Evolutionary conservation across 2,888 invertebrate genomes (phyloP), one percentile per base, ranked within the genome.

Genomic region (Scaptomyza flava): DNA sequence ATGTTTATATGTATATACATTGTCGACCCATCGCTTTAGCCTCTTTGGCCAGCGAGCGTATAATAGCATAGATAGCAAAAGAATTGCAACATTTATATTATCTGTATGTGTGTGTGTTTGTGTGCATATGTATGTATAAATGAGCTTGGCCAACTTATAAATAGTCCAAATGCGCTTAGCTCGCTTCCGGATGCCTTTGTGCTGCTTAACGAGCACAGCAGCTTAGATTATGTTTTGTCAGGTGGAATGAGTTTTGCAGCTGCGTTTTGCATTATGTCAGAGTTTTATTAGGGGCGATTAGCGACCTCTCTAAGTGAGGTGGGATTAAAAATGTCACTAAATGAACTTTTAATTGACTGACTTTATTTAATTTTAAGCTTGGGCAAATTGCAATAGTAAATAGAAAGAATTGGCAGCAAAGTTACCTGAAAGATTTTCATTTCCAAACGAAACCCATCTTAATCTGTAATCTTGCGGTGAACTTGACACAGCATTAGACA

Each of bases 101-200:
- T 69, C 14, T 79, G 17, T 50, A 38, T 70, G 33, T 42, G 9
- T 34, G 48, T 27, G 11, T n/a, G 14, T 36, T 33, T 66, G n/a
- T 58, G 48, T 58, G 42, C 17, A 17, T 17, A 17, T 17, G 1
- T 17, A 17, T 43, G 36, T 68, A 42, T 41, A 8, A 50, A 45
- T 41, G 12, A 14, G 38, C 17, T 63, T 38, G 23, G 17, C 17
- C 54, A 52, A 46, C 50, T 45, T 31, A 20, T 48, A 31, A 42
- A 43, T 73, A 74, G 66, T 60, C 71, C 59, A 61, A 74, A 81
- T 80, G 68, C 68, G 45, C 68, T 66, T 57, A 57, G 51, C 23
- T 17, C 43, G 57, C 64, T 68, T 77, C 72, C 74, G 66, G 41
- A 17, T 41, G 50, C 53, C 63, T 58, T 71, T 63, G 62, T 27